Conservation (phyloP, 2,888 invertebrate species). For the Macrophya alboannulata region DNA sequence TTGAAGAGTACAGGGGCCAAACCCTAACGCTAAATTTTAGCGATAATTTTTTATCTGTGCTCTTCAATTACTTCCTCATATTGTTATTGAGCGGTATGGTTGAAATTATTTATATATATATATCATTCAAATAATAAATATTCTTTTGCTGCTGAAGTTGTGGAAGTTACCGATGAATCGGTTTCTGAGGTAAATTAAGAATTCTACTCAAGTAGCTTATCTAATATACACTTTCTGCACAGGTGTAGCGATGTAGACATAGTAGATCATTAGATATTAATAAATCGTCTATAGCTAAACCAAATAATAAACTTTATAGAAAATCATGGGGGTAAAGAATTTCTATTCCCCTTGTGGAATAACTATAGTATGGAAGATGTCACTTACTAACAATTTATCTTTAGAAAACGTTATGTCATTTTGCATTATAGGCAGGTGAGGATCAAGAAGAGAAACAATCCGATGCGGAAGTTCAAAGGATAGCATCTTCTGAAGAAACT, state of each 20-base stretch:
- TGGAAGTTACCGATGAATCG: slow-evolving; percentile 76
- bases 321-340: not conserved
- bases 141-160: slow-evolving; percentile 65
- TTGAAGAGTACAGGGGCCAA: slow-evolving; percentile 15
- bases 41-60: not conserved
- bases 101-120: slow-evolving; percentile 29
- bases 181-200: slow-evolving; percentile 73
- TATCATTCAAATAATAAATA: slow-evolving; percentile 40
- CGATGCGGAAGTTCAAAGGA: slow-evolving; percentile 42
- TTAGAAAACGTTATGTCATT: slow-evolving; percentile 1
- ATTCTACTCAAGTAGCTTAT: slow-evolving; percentile 36
- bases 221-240: slow-evolving; percentile 6
- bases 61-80: slow-evolving; percentile 27
- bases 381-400: not conserved
- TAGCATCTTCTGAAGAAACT: slow-evolving; percentile 56
- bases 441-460: slow-evolving; percentile 28
- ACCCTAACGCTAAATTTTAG: not conserved
- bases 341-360: not conserved
- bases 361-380: not conserved
- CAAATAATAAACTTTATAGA: not conserved
- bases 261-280: not conserved
- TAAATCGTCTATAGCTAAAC: not conserved
- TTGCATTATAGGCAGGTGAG: slow-evolving; percentile 44
- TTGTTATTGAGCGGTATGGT: not conserved
- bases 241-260: slow-evolving; percentile 1